Evolutionary conservation across 2,797 vertebrate species (phyloP).

Genomic region (Bradypodion pumilum): DNA sequence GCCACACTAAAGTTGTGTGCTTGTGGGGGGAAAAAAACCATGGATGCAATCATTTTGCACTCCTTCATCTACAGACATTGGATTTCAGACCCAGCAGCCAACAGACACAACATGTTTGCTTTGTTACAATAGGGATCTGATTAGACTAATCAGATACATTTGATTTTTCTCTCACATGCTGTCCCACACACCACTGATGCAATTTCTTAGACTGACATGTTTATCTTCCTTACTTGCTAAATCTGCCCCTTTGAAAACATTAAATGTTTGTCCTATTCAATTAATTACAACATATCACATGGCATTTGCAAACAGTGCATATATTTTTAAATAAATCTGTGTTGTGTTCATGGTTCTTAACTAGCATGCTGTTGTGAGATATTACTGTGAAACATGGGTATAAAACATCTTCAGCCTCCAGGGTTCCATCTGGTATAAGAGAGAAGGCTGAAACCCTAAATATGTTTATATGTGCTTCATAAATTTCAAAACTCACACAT

Average conservation of each 20-base stretch:
- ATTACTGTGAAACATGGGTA: neutral
- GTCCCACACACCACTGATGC: slow-evolving; percentile 53
- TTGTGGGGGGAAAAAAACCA: slow-evolving; percentile 59
- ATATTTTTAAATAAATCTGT: slow-evolving; percentile 3
- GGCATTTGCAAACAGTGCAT: neutral
- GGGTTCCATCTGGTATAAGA: neutral
- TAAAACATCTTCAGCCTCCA: neutral
- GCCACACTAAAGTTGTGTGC: slow-evolving; percentile 32
- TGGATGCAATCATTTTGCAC: slow-evolving; percentile 63
- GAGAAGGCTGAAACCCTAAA: neutral
- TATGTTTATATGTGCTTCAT: neutral
- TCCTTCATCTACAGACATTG: slow-evolving; percentile 71
- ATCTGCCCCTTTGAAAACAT: slow-evolving; percentile 30
- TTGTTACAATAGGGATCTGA: slow-evolving; percentile 70
- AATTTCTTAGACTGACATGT: slow-evolving; percentile 37
- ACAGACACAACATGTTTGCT: slow-evolving; percentile 67
- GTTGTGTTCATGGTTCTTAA: slow-evolving; percentile 7
- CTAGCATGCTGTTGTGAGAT: neutral
- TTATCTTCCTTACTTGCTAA: slow-evolving; percentile 48
- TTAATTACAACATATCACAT: slow-evolving; percentile 17
- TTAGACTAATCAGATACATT: slow-evolving; percentile 74
- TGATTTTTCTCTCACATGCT: slow-evolving; percentile 68
- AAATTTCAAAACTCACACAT: neutral
- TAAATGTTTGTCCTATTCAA: slow-evolving; percentile 38
- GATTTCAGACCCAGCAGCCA: slow-evolving; percentile 71